Conservation (phyloP, 2,888 invertebrate species). For the Entomobrya multifasciata region DNA sequence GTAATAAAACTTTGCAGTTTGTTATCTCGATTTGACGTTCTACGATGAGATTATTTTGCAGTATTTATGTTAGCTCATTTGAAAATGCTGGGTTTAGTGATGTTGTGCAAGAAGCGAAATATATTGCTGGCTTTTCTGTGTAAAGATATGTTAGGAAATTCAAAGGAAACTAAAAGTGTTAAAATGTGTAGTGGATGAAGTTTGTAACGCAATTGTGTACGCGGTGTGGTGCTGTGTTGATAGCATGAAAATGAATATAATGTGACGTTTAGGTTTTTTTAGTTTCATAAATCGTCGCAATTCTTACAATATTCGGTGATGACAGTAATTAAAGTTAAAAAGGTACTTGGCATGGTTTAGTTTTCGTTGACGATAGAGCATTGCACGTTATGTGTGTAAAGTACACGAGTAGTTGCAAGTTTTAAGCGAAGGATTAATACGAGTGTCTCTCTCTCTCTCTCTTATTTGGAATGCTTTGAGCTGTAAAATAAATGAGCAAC, state of each 20-base stretch:
- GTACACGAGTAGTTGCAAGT: no score
- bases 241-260: background rate
- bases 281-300: background rate
- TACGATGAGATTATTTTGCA: no score
- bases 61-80: background rate
- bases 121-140: background rate
- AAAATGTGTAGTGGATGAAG: background rate
- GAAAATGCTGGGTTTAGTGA: background rate
- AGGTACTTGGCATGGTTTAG: slow-evolving; percentile 1
- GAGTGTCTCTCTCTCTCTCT: no score
- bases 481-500: no score
- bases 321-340: background rate
- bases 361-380: background rate
- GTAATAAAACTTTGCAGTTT: no score
- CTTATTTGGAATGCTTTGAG: background rate
- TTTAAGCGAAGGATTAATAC: no score
- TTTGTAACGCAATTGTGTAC: background rate
- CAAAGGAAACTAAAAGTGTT: slow-evolving; percentile 41
- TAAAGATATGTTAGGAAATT: slow-evolving; percentile 1
- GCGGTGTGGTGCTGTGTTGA: background rate
- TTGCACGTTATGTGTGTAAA: no score
- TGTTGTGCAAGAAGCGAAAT: slow-evolving; percentile 3
- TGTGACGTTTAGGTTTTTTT: background rate
- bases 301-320: background rate
- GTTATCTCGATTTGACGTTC: no score